A percentile compares a stretch with the other conserved stretches of the same genome.
Evolutionary conservation across 2,888 invertebrate genomes (phyloP).

Genomic region (Amiota communis): DNA sequence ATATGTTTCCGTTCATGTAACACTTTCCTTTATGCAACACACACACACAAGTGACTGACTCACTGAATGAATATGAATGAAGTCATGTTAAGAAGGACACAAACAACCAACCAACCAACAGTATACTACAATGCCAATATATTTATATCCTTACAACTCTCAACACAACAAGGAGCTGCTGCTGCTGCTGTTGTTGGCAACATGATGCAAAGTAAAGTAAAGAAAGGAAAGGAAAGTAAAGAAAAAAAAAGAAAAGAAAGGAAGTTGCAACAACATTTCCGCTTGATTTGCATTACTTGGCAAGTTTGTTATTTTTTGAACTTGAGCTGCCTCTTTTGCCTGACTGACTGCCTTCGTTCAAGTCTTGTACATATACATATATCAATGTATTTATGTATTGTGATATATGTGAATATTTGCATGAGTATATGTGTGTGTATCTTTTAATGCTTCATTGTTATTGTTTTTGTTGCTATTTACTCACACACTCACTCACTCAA

Average conservation of each 20-base stretch:
- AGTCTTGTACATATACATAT: neutral
- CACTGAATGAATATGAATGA: neutral
- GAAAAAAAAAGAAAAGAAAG: neutral
- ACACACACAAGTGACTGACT: neutral
- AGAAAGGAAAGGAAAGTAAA: neutral
- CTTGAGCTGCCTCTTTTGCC: conserved; percentile 50
- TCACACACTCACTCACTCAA: too few relatives aligned
- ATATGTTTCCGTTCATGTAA: too few relatives aligned
- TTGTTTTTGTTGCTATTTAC: conserved; percentile 38
- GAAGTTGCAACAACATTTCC: conserved; percentile 56
- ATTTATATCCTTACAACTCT: too few relatives aligned
- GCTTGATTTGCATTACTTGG: conserved; percentile 61
- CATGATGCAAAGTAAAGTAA: too few relatives aligned
- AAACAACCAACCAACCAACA: too few relatives aligned
- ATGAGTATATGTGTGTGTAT: conserved; percentile 16
- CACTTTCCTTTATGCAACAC: too few relatives aligned
- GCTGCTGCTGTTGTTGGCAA: too few relatives aligned
- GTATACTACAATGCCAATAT: too few relatives aligned
- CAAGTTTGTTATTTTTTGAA: conserved; percentile 66
- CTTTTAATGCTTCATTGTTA: conserved; percentile 35
- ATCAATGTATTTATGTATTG: neutral
- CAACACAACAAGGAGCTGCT: too few relatives aligned
- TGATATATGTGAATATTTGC: neutral
- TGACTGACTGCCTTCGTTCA: conserved; percentile 38
- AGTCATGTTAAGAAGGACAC: too few relatives aligned